Evolutionary conservation across 2,113 vertebrate species (phyloP).

Genomic region (Hydropotes inermis): DNA sequence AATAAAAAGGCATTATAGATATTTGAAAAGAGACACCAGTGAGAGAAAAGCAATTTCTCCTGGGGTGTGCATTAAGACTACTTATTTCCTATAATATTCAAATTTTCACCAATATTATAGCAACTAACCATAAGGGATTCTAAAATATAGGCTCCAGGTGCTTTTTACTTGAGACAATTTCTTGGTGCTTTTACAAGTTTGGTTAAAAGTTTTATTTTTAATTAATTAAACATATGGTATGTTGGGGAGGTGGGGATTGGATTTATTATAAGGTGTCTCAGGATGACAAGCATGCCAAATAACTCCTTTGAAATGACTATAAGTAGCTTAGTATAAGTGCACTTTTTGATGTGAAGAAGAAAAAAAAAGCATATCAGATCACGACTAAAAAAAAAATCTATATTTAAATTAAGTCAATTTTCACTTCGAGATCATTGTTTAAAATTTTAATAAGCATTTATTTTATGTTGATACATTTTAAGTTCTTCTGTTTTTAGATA

Average conservation of each 20-base stretch:
- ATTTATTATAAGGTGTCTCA: conserved; percentile 59
- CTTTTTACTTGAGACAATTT: conserved; percentile 50
- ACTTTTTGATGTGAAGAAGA: background rate
- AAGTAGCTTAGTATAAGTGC: background rate
- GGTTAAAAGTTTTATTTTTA: conserved; percentile 66
- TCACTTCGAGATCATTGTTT: background rate
- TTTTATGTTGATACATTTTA: background rate
- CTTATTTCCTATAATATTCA: conserved; percentile 39
- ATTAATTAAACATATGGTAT: conserved; percentile 70
- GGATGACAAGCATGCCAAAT: conserved; percentile 20
- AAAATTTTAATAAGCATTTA: background rate
- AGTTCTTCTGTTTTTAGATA: background rate
- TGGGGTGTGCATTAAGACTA: conserved; percentile 53
- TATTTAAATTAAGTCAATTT: background rate
- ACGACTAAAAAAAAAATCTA: background rate
- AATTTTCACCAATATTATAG: conserved; percentile 42
- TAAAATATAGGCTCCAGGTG: conserved; percentile 55
- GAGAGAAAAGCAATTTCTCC: conserved; percentile 15
- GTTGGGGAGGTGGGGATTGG: conserved; percentile 43
- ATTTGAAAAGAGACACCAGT: background rate
- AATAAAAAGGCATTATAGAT: conserved; percentile 70
- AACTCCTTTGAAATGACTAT: conserved; percentile 36
- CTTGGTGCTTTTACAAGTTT: conserved; percentile 52
- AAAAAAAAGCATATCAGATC: background rate
- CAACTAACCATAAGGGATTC: background rate